Conservation (phyloP, 2,113 vertebrate genomes). For the Platycercus adscitus region DNA sequence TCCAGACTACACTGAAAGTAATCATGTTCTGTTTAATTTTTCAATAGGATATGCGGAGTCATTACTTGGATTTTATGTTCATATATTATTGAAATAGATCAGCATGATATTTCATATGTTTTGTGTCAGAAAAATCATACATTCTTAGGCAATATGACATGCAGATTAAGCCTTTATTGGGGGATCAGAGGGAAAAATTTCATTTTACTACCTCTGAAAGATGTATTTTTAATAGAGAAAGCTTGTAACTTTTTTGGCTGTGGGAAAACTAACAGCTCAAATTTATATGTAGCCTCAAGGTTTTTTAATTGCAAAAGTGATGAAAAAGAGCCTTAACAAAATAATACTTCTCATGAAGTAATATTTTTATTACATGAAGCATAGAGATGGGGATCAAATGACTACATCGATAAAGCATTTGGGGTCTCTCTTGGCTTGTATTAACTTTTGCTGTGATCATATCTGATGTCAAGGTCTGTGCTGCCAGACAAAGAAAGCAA, state of each 20-base stretch:
- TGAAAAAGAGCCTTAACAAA: not conserved
- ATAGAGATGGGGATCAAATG: not conserved
- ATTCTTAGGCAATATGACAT: not conserved
- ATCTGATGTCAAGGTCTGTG: not conserved
- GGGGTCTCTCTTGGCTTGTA: not conserved
- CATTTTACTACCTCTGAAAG: not conserved
- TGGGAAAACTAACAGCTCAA: not conserved
- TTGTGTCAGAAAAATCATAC: not conserved
- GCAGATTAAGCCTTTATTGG: not conserved
- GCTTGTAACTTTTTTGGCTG: not conserved
- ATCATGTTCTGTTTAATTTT: conserved; percentile 2
- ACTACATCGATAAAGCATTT: not conserved
- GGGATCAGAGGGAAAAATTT: not conserved
- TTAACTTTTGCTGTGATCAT: conserved; percentile 1
- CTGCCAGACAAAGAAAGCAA: not conserved
- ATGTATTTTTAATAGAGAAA: not conserved
- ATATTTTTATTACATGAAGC: not conserved
- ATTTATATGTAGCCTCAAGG: not conserved
- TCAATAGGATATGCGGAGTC: not conserved
- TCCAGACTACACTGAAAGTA: not conserved
- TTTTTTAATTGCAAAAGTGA: not conserved
- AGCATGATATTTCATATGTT: not conserved
- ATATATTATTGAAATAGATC: not conserved
- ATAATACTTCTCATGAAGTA: not conserved
- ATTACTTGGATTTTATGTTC: not conserved